phyloP scores from a whole-genome alignment of 2,888 invertebrate genomes.

The Apocheima hispidaria region DNA sequence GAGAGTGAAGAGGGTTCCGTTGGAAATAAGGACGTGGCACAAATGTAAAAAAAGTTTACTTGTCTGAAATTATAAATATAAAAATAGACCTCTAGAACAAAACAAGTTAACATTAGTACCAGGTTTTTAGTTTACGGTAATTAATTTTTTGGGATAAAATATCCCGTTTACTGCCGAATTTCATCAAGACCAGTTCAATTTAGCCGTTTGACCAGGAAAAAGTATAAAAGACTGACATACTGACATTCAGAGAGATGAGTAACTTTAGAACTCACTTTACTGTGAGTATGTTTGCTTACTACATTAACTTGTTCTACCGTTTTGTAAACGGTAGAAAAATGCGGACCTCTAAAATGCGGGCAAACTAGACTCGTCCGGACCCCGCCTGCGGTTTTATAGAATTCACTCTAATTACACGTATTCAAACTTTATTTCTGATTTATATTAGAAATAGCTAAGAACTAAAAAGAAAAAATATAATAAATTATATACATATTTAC shows the following conservation, averaged over 20 bases:
- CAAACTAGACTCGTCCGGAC: conserved; percentile 41
- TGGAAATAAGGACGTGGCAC: not conserved
- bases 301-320: not conserved
- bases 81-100: too few species aligned
- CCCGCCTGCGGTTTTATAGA: conserved; percentile 54
- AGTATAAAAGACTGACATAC: too few species aligned
- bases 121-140: too few species aligned
- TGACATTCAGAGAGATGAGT: too few species aligned
- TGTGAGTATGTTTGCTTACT: not conserved
- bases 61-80: too few species aligned
- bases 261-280: not conserved
- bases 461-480: not conserved
- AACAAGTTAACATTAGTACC: too few species aligned
- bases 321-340: not conserved
- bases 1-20: conserved; percentile 55
- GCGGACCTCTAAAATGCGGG: conserved; percentile 34
- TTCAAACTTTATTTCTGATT: conserved; percentile 19
- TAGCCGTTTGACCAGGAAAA: too few species aligned
- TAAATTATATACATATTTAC: too few species aligned
- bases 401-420: conserved; percentile 45
- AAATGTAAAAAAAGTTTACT: not conserved
- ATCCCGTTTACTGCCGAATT: too few species aligned
- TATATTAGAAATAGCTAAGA: not conserved
- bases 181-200: too few species aligned
- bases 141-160: too few species aligned